Percentiles rank a stretch among this genome's conserved stretches.
Evolutionary conservation across 1,140 invertebrate genomes (phyloP).

Genomic region (Harpegnathos saltator): DNA sequence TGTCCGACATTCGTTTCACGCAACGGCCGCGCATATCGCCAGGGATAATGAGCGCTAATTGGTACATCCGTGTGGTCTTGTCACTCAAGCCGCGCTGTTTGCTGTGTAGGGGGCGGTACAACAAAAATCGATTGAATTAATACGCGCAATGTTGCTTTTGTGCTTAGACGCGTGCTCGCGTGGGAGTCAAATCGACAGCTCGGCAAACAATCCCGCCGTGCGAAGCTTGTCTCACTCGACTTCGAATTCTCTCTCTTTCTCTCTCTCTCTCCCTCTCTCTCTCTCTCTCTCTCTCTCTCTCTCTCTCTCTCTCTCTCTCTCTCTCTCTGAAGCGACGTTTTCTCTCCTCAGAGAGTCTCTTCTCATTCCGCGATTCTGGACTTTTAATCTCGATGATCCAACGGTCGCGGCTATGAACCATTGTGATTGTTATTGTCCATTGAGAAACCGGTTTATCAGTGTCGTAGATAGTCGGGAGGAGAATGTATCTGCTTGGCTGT

Average conservation of each 20-base stretch:
- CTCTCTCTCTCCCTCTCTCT: no score
- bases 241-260: no score
- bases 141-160: not conserved
- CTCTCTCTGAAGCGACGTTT: not conserved
- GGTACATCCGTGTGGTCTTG: slow-evolving; percentile 1
- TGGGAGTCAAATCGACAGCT: not conserved
- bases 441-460: no score
- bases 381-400: not conserved
- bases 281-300: no score
- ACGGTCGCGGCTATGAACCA: no score
- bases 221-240: no score
- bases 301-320: no score
- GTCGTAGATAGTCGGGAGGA: no score
- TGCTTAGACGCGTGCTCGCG: not conserved
- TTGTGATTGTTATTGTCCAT: not conserved
- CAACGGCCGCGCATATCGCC: not conserved
- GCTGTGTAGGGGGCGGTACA: not conserved
- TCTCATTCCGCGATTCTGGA: not conserved
- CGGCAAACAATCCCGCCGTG: not conserved
- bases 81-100: not conserved
- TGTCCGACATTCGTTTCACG: not conserved
- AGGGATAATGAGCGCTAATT: slow-evolving; percentile 4
- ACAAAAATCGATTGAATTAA: slow-evolving; percentile 15
- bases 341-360: not conserved
- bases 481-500: no score